Percentiles rank a stretch among this genome's conserved stretches.
phyloP scores from a whole-genome alignment of 2,888 invertebrate genomes.

The Steinernema hermaphroditum region DNA sequence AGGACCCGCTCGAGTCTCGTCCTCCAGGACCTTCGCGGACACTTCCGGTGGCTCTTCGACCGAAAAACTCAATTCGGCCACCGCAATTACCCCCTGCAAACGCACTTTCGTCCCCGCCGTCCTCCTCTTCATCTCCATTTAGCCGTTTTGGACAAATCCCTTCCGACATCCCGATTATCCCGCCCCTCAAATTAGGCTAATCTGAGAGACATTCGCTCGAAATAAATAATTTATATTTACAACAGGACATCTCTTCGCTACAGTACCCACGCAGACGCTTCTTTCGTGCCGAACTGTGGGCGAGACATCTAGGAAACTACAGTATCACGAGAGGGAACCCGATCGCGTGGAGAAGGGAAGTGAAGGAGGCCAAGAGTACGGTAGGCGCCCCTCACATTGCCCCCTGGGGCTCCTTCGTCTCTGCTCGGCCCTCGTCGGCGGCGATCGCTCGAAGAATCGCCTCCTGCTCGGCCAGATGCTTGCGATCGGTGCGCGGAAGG shows the following conservation, averaged over 20 bases:
- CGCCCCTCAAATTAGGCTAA: neutral
- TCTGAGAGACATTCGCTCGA: no score
- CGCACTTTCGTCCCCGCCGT: neutral
- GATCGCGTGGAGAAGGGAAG: conserved; percentile 5
- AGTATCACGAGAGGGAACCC: conserved; percentile 29
- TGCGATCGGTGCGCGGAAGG: conserved; percentile 40
- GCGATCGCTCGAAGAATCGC: neutral
- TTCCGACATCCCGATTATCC: conserved; percentile 3
- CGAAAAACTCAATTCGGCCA: neutral
- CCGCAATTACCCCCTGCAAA: neutral
- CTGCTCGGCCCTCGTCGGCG: neutral
- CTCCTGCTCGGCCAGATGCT: conserved; percentile 28
- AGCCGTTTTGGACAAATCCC: conserved; percentile 1
- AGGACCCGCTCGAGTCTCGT: no score
- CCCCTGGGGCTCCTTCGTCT: neutral
- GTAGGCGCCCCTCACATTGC: neutral
- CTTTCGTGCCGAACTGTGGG: neutral
- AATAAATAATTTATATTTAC: conserved; percentile 28
- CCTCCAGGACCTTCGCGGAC: no score
- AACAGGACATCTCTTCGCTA: conserved; percentile 1
- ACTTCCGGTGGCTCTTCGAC: no score
- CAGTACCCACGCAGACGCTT: neutral
- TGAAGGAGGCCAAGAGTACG: neutral
- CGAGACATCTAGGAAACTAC: neutral
- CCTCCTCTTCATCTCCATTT: neutral